Conservation (phyloP, 2,888 invertebrate species). For the Boloria selene region DNA sequence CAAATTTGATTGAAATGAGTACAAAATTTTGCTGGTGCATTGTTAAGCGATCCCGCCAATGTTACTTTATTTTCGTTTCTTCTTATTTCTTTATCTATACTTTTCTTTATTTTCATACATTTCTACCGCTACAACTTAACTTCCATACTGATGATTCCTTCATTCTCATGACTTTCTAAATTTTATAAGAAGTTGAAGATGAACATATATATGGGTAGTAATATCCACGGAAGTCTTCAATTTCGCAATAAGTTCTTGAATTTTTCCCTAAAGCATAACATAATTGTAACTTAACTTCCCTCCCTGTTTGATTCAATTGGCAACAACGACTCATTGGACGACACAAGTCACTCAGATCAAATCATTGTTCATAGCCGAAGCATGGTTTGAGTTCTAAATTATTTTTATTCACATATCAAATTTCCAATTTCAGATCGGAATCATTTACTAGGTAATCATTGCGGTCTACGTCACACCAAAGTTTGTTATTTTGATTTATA, state of each 20-base stretch:
- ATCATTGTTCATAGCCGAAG: conserved; percentile 38
- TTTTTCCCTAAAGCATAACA: background rate
- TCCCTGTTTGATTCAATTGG: conserved; percentile 19
- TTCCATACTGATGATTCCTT: conserved; percentile 54
- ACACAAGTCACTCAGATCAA: conserved; percentile 34
- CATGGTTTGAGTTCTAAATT: conserved; percentile 55
- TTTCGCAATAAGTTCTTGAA: conserved; percentile 37
- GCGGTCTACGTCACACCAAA: conserved; percentile 61
- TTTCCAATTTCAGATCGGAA: conserved; percentile 83
- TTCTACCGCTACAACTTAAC: conserved; percentile 41
- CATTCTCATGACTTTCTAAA: conserved; percentile 52
- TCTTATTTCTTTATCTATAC: conserved; percentile 45
- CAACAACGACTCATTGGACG: conserved; percentile 38
- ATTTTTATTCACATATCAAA: conserved; percentile 65
- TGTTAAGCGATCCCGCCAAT: conserved; percentile 43
- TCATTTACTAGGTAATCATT: conserved; percentile 82
- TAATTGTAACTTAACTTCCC: conserved; percentile 1
- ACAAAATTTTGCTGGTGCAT: conserved; percentile 13
- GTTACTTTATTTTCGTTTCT: conserved; percentile 38
- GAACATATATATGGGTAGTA: background rate
- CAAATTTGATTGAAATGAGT: conserved; percentile 16
- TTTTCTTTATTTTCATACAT: conserved; percentile 49
- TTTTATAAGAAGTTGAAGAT: conserved; percentile 54
- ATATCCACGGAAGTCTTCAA: conserved; percentile 39
- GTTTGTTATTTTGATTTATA: conserved; percentile 59